These are phyloP conservation scores for Coluber constrictor DNA, from an alignment of 2,797 vertebrate species.

Conservation along the genomic window DNA sequence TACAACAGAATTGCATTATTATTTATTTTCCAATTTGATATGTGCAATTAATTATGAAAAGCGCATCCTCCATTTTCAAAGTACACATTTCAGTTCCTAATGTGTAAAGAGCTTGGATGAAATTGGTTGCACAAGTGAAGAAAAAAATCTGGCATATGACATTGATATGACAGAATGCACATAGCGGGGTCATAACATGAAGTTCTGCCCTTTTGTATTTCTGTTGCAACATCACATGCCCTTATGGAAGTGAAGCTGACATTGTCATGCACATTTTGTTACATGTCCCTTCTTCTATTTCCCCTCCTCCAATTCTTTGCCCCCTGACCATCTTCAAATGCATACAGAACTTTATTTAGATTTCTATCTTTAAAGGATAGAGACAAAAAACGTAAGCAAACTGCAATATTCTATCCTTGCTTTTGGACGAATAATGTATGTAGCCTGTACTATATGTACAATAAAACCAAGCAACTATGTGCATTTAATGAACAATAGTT, in stretches of 20 bases:
- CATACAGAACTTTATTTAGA: not conserved
- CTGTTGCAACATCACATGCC: not conserved
- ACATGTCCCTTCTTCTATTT: not conserved
- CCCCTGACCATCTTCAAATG: not conserved
- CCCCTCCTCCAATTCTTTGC: not conserved
- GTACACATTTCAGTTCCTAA: not conserved
- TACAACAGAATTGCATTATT: not conserved
- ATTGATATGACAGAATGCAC: not conserved
- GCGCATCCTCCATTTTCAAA: not conserved
- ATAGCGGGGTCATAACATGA: not conserved
- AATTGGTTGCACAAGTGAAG: not conserved
- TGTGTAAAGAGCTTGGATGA: not conserved
- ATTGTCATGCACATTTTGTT: not conserved
- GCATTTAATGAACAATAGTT: not conserved
- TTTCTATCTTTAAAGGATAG: not conserved
- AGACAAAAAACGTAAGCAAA: not conserved
- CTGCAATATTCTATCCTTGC: not conserved
- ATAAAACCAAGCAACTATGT: not conserved
- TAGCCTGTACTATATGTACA: not conserved
- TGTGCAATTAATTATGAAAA: not conserved
- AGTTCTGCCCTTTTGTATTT: not conserved
- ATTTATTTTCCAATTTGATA: not conserved
- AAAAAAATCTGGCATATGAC: not conserved
- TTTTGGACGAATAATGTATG: not conserved
- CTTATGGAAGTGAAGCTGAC: not conserved